A percentile compares a stretch with the other conserved stretches of the same genome.
These are phyloP conservation scores for Takifugu bimaculatus DNA, from an alignment of 2,113 vertebrate species.

Conservation along the genomic window DNA sequence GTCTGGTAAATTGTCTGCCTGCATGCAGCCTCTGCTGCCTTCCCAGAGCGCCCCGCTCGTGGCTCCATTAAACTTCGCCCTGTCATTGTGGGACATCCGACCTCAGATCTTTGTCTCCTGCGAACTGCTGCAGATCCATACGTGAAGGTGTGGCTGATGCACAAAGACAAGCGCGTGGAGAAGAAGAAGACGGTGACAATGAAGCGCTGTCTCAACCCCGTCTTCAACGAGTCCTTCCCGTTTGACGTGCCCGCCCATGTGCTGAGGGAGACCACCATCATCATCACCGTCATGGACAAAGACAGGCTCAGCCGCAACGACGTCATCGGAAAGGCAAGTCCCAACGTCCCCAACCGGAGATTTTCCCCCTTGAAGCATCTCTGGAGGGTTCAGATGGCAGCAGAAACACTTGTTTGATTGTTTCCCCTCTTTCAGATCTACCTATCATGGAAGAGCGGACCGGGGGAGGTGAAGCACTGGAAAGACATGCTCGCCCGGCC, in stretches of 20 bases:
- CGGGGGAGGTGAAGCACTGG: conserved; percentile 97
- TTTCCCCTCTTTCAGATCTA: conserved; percentile 82
- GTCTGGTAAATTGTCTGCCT: conserved; percentile 28
- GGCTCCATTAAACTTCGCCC: no score
- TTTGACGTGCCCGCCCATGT: conserved; percentile 96
- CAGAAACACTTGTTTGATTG: neutral
- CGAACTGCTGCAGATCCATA: conserved; percentile 84
- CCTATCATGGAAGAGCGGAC: conserved; percentile 98
- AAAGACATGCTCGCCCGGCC: conserved; percentile 99
- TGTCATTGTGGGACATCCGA: neutral
- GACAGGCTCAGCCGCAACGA: conserved; percentile 96
- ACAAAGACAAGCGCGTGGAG: conserved; percentile 97
- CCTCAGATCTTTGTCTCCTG: conserved; percentile 9
- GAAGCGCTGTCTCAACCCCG: conserved; percentile 94
- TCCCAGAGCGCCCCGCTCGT: neutral
- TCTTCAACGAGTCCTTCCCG: conserved; percentile 98
- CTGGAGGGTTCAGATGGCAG: no score
- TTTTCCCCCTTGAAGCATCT: no score
- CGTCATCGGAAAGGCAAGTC: conserved; percentile 92
- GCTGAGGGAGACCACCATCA: conserved; percentile 95
- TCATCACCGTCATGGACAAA: conserved; percentile 99
- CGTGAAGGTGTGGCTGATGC: conserved; percentile 99
- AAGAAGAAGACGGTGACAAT: conserved; percentile 98
- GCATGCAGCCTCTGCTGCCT: neutral
- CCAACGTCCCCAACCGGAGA: neutral